Conservation (phyloP, 2,888 invertebrate species). For the Drosophila koepferae region DNA sequence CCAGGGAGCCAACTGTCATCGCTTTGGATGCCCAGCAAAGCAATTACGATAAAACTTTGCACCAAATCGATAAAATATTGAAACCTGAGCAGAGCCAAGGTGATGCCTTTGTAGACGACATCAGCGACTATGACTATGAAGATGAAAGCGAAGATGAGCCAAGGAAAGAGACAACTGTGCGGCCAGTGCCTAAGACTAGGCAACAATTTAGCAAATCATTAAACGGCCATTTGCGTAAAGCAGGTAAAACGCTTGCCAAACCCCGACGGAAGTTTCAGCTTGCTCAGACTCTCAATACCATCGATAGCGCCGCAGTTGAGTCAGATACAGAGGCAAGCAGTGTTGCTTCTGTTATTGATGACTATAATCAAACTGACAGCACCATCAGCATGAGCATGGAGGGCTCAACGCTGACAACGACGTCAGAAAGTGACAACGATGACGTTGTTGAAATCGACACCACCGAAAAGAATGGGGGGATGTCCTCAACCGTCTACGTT, state of each 20-base stretch:
- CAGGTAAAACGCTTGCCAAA: constrained; percentile 73
- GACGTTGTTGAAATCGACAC: constrained; percentile 75
- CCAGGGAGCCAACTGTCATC: constrained; percentile 34
- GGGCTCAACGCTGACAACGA: constrained; percentile 38
- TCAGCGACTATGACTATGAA: constrained; percentile 72
- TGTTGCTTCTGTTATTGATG: constrained; percentile 71
- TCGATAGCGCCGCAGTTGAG: constrained; percentile 32
- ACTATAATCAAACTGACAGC: constrained; percentile 80
- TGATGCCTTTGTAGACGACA: constrained; percentile 46
- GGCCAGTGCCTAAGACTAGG: constrained; percentile 35
- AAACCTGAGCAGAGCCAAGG: constrained; percentile 58
- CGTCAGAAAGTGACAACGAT: constrained; percentile 61
- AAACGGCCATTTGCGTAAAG: constrained; percentile 80
- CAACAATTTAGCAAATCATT: constrained; percentile 83
- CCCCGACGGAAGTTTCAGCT: constrained; percentile 32
- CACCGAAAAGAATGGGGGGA: constrained; percentile 29
- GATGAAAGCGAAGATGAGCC: constrained; percentile 45
- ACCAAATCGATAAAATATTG: constrained; percentile 81
- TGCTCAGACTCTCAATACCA: constrained; percentile 38
- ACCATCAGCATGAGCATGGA: constrained; percentile 22
- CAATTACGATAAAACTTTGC: constrained; percentile 71
- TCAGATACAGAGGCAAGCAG: constrained; percentile 51
- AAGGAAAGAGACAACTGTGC: constrained; percentile 16
- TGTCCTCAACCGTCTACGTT: constrained; percentile 45
- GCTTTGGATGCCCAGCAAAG: constrained; percentile 34